phyloP scores from a whole-genome alignment of 2,888 invertebrate species.

The Prosopocoilus inquinatus region DNA sequence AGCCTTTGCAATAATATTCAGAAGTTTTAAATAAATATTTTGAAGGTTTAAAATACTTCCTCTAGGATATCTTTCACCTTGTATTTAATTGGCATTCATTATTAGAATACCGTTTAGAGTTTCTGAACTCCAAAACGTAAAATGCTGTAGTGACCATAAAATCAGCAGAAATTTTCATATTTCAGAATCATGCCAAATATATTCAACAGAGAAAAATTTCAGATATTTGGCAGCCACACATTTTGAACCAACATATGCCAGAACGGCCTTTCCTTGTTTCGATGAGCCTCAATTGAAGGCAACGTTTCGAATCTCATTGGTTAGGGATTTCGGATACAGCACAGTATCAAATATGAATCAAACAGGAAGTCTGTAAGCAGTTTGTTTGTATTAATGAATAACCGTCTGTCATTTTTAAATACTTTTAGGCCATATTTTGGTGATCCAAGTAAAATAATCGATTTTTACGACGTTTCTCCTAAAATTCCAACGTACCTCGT shows the following conservation, averaged over 20 bases:
- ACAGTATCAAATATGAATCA: conserved; percentile 9
- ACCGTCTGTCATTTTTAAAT: too few species aligned
- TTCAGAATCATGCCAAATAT: conserved; percentile 13
- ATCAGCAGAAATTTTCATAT: not conserved
- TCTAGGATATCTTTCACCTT: too few species aligned
- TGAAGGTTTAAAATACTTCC: too few species aligned
- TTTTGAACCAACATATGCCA: conserved; percentile 49
- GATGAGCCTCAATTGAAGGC: conserved; percentile 57
- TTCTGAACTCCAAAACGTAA: not conserved
- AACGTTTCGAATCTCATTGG: conserved; percentile 46
- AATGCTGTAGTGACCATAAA: not conserved
- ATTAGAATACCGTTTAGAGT: conserved; percentile 7
- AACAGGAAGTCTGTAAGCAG: not conserved
- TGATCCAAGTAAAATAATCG: not conserved
- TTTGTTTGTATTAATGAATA: too few species aligned
- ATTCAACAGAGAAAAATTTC: not conserved
- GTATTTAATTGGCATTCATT: too few species aligned
- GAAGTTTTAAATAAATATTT: too few species aligned
- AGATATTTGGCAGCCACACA: conserved; percentile 14
- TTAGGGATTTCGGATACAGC: conserved; percentile 18
- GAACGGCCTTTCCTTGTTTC: conserved; percentile 72
- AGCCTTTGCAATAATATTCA: too few species aligned
- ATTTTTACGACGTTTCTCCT: conserved; percentile 59
- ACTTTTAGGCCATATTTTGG: not conserved
- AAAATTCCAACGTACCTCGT: conserved; percentile 80